A percentile compares a stretch with the other conserved stretches of the same genome.
Evolutionary conservation across 2,797 vertebrate species (phyloP).

Genomic region (Pseudochirops corinnae): DNA sequence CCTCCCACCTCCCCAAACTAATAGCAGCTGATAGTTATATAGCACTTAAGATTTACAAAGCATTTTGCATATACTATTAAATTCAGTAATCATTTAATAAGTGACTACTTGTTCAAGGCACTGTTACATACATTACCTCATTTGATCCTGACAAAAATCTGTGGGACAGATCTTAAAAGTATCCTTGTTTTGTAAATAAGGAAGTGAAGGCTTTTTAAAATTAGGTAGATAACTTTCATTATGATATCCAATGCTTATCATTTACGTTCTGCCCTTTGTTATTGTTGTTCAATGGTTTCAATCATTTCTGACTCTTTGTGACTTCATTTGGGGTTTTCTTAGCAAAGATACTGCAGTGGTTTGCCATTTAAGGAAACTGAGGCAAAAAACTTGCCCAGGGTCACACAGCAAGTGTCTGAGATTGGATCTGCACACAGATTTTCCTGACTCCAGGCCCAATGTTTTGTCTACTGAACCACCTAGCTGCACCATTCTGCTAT

Average conservation of each 20-base stretch:
- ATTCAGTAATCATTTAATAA: background rate
- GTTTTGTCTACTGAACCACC: too few species aligned
- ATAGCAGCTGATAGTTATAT: background rate
- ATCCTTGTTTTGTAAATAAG: background rate
- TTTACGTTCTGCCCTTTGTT: background rate
- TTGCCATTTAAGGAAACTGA: too few species aligned
- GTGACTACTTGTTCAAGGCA: background rate
- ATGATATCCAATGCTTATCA: background rate
- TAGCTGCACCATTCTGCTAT: too few species aligned
- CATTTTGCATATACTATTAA: background rate
- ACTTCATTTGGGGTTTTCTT: too few species aligned
- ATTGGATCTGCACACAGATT: too few species aligned
- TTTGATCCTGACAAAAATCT: background rate
- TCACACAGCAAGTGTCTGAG: too few species aligned
- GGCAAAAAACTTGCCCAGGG: too few species aligned
- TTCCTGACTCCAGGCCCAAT: too few species aligned
- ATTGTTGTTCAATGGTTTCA: too few species aligned
- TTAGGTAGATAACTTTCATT: background rate
- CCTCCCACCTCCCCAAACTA: background rate
- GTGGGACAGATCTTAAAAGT: background rate
- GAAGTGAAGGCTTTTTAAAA: background rate
- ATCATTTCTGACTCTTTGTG: too few species aligned
- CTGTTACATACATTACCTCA: background rate
- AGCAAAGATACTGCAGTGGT: too few species aligned
- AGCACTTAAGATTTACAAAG: background rate